phyloP scores from a whole-genome alignment of 1,140 invertebrate species.

The Nautilus pompilius region DNA sequence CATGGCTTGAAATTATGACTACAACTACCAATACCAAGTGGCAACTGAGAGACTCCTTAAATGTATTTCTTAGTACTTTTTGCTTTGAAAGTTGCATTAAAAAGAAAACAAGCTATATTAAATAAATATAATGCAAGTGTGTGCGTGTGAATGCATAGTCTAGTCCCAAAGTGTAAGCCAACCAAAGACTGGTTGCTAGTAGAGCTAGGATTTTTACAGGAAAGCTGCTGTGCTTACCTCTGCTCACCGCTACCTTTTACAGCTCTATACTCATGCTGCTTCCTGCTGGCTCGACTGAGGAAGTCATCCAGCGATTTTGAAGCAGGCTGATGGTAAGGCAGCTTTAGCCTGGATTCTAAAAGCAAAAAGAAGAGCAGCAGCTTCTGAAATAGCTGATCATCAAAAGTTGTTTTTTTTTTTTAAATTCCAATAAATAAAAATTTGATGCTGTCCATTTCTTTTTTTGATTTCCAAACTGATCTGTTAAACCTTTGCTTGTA shows the following conservation, averaged over 20 bases:
- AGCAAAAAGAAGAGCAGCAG: background rate
- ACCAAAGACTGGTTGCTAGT: background rate
- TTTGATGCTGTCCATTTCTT: background rate
- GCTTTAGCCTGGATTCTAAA: constrained; percentile 64
- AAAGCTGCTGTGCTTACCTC: constrained; percentile 20
- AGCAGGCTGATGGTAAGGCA: constrained; percentile 77
- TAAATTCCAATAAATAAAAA: background rate
- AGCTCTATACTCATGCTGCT: constrained; percentile 31
- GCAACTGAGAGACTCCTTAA: too few species aligned
- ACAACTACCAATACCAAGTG: too few species aligned
- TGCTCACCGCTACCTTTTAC: constrained; percentile 24
- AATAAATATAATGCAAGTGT: background rate
- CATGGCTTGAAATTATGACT: too few species aligned
- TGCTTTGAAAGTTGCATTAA: too few species aligned
- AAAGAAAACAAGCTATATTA: background rate
- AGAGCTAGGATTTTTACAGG: background rate
- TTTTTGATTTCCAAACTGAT: background rate
- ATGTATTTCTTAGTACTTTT: too few species aligned
- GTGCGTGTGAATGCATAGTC: background rate
- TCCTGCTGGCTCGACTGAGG: constrained; percentile 57
- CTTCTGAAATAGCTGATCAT: background rate
- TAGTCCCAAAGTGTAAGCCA: background rate
- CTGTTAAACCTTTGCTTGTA: background rate
- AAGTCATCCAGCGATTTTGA: constrained; percentile 71
- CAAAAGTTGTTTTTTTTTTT: background rate